Evolutionary conservation across 2,113 vertebrate species (phyloP).

Genomic region (Triplophysa dalaica): DNA sequence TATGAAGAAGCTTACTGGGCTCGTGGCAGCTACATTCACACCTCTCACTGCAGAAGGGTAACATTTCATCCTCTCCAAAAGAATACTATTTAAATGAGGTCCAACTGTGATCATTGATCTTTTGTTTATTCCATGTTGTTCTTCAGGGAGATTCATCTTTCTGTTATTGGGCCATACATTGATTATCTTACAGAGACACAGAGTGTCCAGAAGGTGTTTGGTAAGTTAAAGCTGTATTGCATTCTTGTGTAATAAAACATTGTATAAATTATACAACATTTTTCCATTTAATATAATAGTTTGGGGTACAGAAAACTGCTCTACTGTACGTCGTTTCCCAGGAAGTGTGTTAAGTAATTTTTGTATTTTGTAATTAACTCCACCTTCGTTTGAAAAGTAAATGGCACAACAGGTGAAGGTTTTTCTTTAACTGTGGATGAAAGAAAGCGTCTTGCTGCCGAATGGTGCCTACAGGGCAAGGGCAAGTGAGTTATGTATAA

Average conservation of each 20-base stretch:
- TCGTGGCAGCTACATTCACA: constrained; percentile 90
- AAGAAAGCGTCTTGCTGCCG: constrained; percentile 82
- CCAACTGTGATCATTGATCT: not conserved
- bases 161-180: constrained; percentile 82
- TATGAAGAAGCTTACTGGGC: constrained; percentile 75
- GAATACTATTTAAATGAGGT: not conserved
- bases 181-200: constrained; percentile 85
- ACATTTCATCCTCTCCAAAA: not conserved
- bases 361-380: not conserved
- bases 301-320: not conserved
- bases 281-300: not conserved
- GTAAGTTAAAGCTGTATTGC: constrained; percentile 73
- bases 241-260: no score
- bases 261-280: no score
- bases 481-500: constrained; percentile 76
- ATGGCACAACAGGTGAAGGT: constrained; percentile 94
- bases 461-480: constrained; percentile 83
- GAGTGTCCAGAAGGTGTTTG: constrained; percentile 83
- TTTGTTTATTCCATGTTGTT: constrained; percentile 16
- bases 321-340: no score
- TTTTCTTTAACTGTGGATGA: constrained; percentile 83
- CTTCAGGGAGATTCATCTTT: constrained; percentile 83
- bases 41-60: constrained; percentile 86
- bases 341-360: not conserved
- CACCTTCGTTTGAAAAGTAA: constrained; percentile 76